Evolutionary conservation across 1,140 invertebrate genomes (phyloP), one percentile per base, ranked within the genome.

Genomic region (Delia radicum): DNA sequence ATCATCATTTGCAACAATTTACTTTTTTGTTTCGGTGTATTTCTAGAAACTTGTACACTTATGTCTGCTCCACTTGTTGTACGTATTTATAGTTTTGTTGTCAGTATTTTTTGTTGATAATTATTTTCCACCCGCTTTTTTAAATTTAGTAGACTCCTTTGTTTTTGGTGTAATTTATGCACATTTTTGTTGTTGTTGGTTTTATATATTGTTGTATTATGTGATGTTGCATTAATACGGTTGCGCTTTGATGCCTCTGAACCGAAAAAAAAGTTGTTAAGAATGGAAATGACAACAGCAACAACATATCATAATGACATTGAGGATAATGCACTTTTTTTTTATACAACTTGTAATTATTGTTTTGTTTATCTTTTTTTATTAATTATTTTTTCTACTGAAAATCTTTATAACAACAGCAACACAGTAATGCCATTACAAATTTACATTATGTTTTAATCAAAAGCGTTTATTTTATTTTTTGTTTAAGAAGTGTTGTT

Each of bases 51-150:
- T n/a, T n/a, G n/a, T n/a, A n/a, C n/a, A n/a, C n/a, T n/a, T n/a
- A n/a, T n/a, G n/a, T n/a, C n/a, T 48, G 48, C 48, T 55, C 48
- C 48, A 55, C 48, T 55, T 55, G 48, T 55, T 55, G 48, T 55
- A 55, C 18, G 5, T 21, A 8, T 55, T 55, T 55, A 3, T 55
- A 21, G 18, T 55, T 24, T 55, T 55, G 46, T 55, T 55, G 46
- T 55, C 24, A n/a, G 48, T 55, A 21, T 55, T 55, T 55, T 8
- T 55, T 55, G 3, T 42, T 24, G 48, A 55, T 55, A 24, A 55
- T 55, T 55, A 55, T 55, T 55, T 55, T 55, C 48, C 48, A 55
- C 48, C 48, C 48, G 48, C 48, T 55, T 55, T 55, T 55, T 55
- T 42, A 15, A n/a, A n/a, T 48, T n/a, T 48, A 5, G 18, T 21